Conservation (phyloP, 1,140 invertebrate species). For the Contarinia nasturtii region DNA sequence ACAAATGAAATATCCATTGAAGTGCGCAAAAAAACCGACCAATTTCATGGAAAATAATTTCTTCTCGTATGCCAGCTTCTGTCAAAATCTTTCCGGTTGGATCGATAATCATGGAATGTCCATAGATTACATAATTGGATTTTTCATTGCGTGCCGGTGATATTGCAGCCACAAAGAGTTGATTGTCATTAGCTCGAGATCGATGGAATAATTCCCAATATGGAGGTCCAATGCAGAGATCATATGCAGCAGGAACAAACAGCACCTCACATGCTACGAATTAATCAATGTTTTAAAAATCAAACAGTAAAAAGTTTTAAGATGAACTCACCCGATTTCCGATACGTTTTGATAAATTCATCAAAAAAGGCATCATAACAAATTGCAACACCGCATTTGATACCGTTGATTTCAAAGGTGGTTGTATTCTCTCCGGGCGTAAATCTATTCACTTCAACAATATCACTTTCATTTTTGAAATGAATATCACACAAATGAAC, state of each 20-base stretch:
- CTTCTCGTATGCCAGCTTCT: conserved; percentile 47
- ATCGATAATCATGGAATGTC: conserved; percentile 66
- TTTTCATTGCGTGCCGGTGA: conserved; percentile 55
- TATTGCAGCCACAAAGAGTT: conserved; percentile 52
- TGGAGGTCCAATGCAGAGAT: conserved; percentile 84
- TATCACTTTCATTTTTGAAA: conserved; percentile 79
- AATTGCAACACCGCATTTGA: conserved; percentile 77
- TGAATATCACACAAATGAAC: conserved; percentile 93
- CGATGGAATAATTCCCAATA: conserved; percentile 79
- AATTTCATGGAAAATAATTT: conserved; percentile 55
- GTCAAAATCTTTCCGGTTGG: conserved; percentile 72
- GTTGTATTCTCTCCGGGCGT: conserved; percentile 55
- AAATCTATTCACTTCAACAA: conserved; percentile 77
- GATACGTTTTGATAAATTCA: conserved; percentile 70
- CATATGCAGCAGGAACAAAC: conserved; percentile 73
- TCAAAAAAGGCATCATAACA: conserved; percentile 90
- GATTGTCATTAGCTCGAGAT: conserved; percentile 65
- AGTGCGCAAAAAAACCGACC: conserved; percentile 14
- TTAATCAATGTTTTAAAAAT: background rate
- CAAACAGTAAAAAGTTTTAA: background rate
- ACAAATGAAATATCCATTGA: background rate
- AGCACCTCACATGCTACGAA: conserved; percentile 57
- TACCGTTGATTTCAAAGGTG: conserved; percentile 49
- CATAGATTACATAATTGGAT: conserved; percentile 71
- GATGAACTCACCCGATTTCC: conserved; percentile 36